A percentile compares a stretch with the other conserved stretches of the same genome.
phyloP scores from a whole-genome alignment of 92 coral and sea anemone species.

The Chrysogorgia sp. region DNA sequence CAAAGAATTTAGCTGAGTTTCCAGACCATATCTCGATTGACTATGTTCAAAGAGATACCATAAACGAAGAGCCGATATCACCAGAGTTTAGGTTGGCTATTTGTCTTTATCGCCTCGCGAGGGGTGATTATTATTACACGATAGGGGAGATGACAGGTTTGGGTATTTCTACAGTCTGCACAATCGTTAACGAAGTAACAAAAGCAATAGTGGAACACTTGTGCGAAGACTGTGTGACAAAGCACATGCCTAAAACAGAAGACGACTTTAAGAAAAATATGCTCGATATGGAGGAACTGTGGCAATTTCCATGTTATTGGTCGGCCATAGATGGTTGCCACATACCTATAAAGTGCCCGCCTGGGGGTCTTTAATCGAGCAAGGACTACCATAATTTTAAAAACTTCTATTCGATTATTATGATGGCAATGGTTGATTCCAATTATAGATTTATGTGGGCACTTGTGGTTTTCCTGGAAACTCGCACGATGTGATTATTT shows the following conservation, averaged over 20 bases:
- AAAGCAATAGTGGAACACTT: conserved; percentile 52
- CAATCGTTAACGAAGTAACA: conserved; percentile 53
- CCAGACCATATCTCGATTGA: too few relatives aligned
- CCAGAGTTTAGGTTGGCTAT: conserved; percentile 57
- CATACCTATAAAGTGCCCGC: conserved; percentile 61
- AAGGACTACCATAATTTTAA: conserved; percentile 73
- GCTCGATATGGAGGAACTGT: conserved; percentile 48
- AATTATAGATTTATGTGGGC: conserved; percentile 68
- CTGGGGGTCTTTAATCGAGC: conserved; percentile 57
- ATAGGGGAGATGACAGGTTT: conserved; percentile 60
- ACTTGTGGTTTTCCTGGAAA: conserved; percentile 69
- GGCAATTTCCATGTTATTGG: conserved; percentile 67
- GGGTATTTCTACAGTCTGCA: conserved; percentile 61
- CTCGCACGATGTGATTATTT: conserved; percentile 65
- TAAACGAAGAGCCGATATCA: too few relatives aligned
- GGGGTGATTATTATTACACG: conserved; percentile 67
- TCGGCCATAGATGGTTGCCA: conserved; percentile 65
- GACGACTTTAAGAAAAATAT: conserved; percentile 52
- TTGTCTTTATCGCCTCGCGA: conserved; percentile 56
- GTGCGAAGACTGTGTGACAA: conserved; percentile 42
- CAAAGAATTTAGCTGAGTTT: too few relatives aligned
- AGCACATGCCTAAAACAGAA: conserved; percentile 49
- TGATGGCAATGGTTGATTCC: conserved; percentile 68
- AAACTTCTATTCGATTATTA: conserved; percentile 58
- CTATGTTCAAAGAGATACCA: too few relatives aligned